A percentile compares a stretch with the other conserved stretches of the same genome.
Conservation (phyloP, 2,797 vertebrate genomes). For the Squalus acanthias region DNA sequence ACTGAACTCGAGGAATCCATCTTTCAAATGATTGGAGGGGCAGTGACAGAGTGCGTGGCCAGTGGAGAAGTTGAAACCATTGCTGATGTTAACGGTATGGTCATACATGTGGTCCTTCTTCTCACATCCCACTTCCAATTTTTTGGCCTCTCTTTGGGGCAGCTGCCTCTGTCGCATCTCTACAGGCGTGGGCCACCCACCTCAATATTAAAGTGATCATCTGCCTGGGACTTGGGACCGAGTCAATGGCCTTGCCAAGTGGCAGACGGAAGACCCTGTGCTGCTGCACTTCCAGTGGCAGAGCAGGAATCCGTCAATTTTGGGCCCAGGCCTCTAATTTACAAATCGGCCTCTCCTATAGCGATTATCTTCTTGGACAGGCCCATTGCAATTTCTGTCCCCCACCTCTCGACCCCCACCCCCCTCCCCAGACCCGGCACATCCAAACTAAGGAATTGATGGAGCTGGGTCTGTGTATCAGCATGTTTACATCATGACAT, state of each 20-base stretch:
- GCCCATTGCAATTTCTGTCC: not conserved
- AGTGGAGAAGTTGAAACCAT: no score
- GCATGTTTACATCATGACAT: not conserved
- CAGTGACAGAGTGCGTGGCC: no score
- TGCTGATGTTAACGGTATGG: no score
- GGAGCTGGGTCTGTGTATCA: not conserved
- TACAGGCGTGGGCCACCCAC: not conserved
- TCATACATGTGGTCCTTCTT: no score
- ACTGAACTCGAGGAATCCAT: no score
- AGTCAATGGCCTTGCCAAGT: not conserved
- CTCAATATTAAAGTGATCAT: not conserved
- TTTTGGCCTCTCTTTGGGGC: not conserved
- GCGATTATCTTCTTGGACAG: not conserved
- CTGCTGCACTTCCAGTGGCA: not conserved
- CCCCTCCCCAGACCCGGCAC: not conserved
- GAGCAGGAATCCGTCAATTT: not conserved
- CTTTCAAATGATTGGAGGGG: no score
- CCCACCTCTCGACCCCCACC: not conserved
- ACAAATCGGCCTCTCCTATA: not conserved
- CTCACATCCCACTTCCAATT: no score
- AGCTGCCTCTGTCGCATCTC: not conserved
- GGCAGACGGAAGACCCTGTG: not conserved
- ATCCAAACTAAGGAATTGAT: not conserved
- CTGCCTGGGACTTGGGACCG: not conserved
- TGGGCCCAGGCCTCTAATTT: not conserved